Evolutionary conservation across 2,113 vertebrate species (phyloP).

Genomic region (Loxodonta africana): DNA sequence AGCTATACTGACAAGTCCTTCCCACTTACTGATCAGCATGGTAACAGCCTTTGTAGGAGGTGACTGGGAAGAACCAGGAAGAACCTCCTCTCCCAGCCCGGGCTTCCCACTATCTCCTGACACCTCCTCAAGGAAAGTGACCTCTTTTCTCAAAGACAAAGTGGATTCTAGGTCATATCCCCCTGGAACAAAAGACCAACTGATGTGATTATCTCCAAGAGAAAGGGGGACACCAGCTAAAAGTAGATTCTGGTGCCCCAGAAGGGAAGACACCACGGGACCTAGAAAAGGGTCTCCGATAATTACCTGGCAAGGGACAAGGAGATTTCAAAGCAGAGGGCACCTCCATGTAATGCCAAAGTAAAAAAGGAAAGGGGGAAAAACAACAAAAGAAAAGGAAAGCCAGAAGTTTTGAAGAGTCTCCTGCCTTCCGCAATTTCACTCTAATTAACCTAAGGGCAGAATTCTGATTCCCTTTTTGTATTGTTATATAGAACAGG

Average conservation of each 20-base stretch:
- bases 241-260: conserved; percentile 81
- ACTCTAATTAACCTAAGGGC: neutral
- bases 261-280: conserved; percentile 82
- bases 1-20: neutral
- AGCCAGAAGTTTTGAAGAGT: conserved; percentile 51
- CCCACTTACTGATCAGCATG: neutral
- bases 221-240: conserved; percentile 83
- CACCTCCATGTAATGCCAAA: conserved; percentile 32
- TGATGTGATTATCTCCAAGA: conserved; percentile 81
- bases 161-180: conserved; percentile 83
- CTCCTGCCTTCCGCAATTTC: neutral
- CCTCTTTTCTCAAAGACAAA: conserved; percentile 85
- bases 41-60: neutral
- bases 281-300: conserved; percentile 83
- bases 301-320: conserved; percentile 79
- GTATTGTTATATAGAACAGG: neutral
- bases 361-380: neutral
- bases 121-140: conserved; percentile 65
- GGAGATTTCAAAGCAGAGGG: conserved; percentile 69
- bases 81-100: conserved; percentile 49
- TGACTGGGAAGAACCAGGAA: conserved; percentile 62
- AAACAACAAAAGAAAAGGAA: neutral
- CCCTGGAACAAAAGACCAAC: conserved; percentile 71
- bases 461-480: neutral
- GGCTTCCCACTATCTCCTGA: conserved; percentile 74